Base-by-base conservation (phyloP, 2,797 vertebrate genomes). In the Alcedo quadribrachys region DNA sequence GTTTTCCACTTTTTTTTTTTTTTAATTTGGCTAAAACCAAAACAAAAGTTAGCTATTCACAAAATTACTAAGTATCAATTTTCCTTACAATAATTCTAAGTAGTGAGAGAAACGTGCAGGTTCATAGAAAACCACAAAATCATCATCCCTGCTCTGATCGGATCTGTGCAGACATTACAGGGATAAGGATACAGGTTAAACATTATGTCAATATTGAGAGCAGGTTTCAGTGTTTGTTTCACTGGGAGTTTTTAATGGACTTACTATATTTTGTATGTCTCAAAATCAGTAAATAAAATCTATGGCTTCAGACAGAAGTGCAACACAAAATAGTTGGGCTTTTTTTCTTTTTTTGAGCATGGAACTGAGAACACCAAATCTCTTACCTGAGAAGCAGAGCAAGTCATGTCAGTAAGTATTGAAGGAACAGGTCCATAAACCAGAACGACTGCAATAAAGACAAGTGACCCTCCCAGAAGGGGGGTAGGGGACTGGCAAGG, bases 371-470 rank as follows among this genome's bases (percentile, higher is more conserved):
- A 2, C 15, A 5, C 6, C 2, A 20, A 7, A 6, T 8, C 32
- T 45, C 35, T 18, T 7, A 33, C 40, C 63, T 28, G 32, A 25
- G 55, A 7, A 17, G 40, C 67, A 42, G 61, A 45, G 62, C 0
- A 1, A 22, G 57, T 18, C 32, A 20, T 0, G 0, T 24, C 65
- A 30, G 3, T 25, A 40, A 13, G 17, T 21, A 3, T 1, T 2
- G 5, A 51, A 73, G 33, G 57, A 83, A 25, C 15, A 6, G 21
- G 11, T 27, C 53, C 61, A 7, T 2, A 4, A 13, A 18, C 2
- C 53, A 33, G 32, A 28, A 2, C 4, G 1, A 30, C 2, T 19
- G 51, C 73, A 17, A 3, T 15, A 27, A 55, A 58, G 55, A 8
- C 11, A 0, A 0, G 0, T 9, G 15, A 48, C 20, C 13, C 33